Conservation (phyloP, 2,888 invertebrate genomes). For the Dicyrtoma fusca region DNA sequence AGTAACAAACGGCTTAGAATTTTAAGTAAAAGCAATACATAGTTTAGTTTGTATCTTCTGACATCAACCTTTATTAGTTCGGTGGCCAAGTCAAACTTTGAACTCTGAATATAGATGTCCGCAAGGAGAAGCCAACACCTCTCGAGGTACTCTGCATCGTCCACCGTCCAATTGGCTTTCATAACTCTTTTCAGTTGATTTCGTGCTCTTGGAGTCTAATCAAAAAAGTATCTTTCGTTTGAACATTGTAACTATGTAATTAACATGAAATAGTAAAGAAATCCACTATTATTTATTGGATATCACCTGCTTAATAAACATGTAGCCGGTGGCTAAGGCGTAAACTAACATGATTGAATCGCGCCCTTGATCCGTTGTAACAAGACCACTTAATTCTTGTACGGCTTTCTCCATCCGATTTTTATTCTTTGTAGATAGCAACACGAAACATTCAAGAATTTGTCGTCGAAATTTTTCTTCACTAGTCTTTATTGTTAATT, state of each 20-base stretch:
- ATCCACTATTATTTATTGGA: not conserved
- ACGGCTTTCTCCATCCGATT: constrained; percentile 80
- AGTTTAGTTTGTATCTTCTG: not conserved
- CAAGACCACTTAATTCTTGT: constrained; percentile 73
- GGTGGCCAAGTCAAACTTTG: constrained; percentile 82
- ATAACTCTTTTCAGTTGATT: constrained; percentile 88
- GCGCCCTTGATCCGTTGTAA: constrained; percentile 69
- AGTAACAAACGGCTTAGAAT: not conserved
- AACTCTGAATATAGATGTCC: constrained; percentile 81
- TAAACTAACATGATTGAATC: constrained; percentile 85
- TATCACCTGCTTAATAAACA: constrained; percentile 74
- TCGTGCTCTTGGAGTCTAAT: constrained; percentile 80
- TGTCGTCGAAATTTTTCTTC: constrained; percentile 60
- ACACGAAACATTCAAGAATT: constrained; percentile 76
- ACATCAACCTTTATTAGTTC: constrained; percentile 68
- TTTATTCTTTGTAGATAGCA: constrained; percentile 83
- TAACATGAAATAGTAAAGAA: not conserved
- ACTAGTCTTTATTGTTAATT: constrained; percentile 79
- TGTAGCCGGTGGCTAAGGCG: constrained; percentile 81
- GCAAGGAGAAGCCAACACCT: constrained; percentile 93
- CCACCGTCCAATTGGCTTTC: constrained; percentile 86
- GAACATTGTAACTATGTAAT: not conserved
- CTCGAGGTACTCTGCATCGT: constrained; percentile 94
- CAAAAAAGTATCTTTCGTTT: not conserved
- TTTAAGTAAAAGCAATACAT: not conserved